Evolutionary conservation across 2,797 vertebrate genomes (phyloP).

Genomic region (Microchirus variegatus): DNA sequence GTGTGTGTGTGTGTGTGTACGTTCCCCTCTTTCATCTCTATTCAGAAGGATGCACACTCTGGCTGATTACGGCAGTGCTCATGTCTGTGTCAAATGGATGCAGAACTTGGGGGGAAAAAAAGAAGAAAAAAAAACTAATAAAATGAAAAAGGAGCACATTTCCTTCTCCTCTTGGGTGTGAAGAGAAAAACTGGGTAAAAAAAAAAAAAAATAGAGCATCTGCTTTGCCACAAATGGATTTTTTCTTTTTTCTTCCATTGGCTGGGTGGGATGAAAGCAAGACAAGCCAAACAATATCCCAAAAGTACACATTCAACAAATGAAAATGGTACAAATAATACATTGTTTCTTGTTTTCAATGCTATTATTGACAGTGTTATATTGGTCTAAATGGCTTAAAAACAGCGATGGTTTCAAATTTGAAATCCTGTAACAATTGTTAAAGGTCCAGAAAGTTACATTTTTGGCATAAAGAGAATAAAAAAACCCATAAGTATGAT

Average conservation of each 20-base stretch:
- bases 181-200: slow-evolving; percentile 42
- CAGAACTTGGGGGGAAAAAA: slow-evolving; percentile 68
- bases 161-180: slow-evolving; percentile 47
- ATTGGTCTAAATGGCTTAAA: background rate
- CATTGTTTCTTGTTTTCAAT: slow-evolving; percentile 8
- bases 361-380: slow-evolving; percentile 6
- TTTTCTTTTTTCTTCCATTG: slow-evolving; percentile 43
- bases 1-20: slow-evolving; percentile 52
- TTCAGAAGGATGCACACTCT: slow-evolving; percentile 80
- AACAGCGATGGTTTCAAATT: too few species aligned
- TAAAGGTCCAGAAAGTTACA: too few species aligned
- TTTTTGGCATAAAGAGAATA: too few species aligned
- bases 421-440: too few species aligned
- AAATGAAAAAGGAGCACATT: slow-evolving; percentile 37
- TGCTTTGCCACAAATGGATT: slow-evolving; percentile 63
- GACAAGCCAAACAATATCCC: slow-evolving; percentile 25
- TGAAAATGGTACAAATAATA: slow-evolving; percentile 19
- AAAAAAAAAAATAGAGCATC: slow-evolving; percentile 40
- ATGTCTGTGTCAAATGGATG: slow-evolving; percentile 78
- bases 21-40: slow-evolving; percentile 81
- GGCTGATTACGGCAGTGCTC: slow-evolving; percentile 78
- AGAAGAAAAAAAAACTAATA: slow-evolving; percentile 43
- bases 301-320: slow-evolving; percentile 12
- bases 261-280: slow-evolving; percentile 40
- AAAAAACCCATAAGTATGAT: too few species aligned